Evolutionary conservation across 2,113 vertebrate genomes (phyloP), one percentile per base, ranked within the genome.

Genomic region (Clarias batrachus): DNA sequence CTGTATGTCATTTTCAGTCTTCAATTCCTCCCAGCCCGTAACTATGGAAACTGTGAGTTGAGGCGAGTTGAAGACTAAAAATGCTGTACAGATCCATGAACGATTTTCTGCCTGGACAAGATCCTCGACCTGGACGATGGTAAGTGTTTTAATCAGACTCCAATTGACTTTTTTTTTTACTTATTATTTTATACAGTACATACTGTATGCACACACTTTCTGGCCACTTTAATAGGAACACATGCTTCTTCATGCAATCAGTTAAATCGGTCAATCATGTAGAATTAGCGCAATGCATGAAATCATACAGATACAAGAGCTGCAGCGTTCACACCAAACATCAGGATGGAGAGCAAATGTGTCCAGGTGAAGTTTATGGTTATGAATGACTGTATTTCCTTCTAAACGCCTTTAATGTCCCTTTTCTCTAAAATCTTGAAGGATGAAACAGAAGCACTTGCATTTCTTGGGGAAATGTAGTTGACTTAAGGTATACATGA

Each of bases 1-100:
- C 95, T 96, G 95, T 96, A 96, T 95, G 94, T 95, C 94, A 95
- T 95, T 95, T 96, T 95, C 95, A 96, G 94, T 96, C 94, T 96
- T 96, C 91, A 94, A 95, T 95, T 95, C 94, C 94, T 96, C 96
- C 95, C 95, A 96, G 95, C 93, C 94, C 94, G 90, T 96, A 93
- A 93, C 94, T 93, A 94, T 96, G 94, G 94, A 95, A 94, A 95
- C 91, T 93, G 92, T 95, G 95, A 96, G 94, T 95, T 94, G 96
- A 96, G 95, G 94, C 92, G 92, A 96, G 94, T 94, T 95, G 94
- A 96, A 96, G 94, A 95, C 94, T 95, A 95, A 94, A 96, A 96
- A 94, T 96, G 95, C 95, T 96, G 94, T 95, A 94, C 95, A 96
- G 95, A 96, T 94, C 91, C 94, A 93, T 93, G 94, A 91, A 93